These are phyloP conservation scores for Panagrolaimus sp. DNA, from an alignment of 1,140 invertebrate genomes.

Conservation along the genomic window DNA sequence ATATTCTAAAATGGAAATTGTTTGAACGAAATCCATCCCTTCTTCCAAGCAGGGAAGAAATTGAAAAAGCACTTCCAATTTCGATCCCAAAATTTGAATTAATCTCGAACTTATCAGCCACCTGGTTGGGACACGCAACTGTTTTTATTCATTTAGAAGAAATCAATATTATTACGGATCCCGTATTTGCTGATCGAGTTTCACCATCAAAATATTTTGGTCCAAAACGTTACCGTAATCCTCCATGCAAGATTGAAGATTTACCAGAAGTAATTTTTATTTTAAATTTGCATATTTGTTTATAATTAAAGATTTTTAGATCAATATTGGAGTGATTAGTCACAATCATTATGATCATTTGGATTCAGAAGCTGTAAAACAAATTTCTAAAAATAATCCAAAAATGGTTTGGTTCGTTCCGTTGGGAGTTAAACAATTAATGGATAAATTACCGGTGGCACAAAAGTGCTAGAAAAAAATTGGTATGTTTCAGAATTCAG, in stretches of 20 bases:
- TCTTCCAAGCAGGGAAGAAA: too few species aligned
- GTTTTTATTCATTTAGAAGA: slow-evolving; percentile 40
- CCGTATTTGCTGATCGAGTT: slow-evolving; percentile 32
- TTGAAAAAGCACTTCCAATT: background rate
- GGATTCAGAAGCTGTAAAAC: slow-evolving; percentile 32
- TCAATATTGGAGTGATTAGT: slow-evolving; percentile 41
- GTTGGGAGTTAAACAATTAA: slow-evolving; percentile 23
- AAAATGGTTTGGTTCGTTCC: slow-evolving; percentile 41
- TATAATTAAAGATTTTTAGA: slow-evolving; percentile 8
- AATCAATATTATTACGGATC: slow-evolving; percentile 37
- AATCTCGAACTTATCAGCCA: slow-evolving; percentile 12
- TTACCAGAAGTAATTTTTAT: slow-evolving; percentile 25
- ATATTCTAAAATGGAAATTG: background rate
- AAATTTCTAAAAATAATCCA: slow-evolving; percentile 35
- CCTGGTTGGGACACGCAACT: slow-evolving; percentile 44
- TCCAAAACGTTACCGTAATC: slow-evolving; percentile 32
- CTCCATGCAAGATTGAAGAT: slow-evolving; percentile 41
- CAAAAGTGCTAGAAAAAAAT: background rate
- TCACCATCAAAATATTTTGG: slow-evolving; percentile 33
- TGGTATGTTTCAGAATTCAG: too few species aligned
- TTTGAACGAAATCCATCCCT: too few species aligned
- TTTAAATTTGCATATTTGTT: too few species aligned
- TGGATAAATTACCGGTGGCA: slow-evolving; percentile 31
- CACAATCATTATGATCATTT: slow-evolving; percentile 51
- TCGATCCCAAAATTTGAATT: slow-evolving; percentile 20